phyloP scores from a whole-genome alignment of 2,888 invertebrate genomes.

The Charanyca ferruginea region DNA sequence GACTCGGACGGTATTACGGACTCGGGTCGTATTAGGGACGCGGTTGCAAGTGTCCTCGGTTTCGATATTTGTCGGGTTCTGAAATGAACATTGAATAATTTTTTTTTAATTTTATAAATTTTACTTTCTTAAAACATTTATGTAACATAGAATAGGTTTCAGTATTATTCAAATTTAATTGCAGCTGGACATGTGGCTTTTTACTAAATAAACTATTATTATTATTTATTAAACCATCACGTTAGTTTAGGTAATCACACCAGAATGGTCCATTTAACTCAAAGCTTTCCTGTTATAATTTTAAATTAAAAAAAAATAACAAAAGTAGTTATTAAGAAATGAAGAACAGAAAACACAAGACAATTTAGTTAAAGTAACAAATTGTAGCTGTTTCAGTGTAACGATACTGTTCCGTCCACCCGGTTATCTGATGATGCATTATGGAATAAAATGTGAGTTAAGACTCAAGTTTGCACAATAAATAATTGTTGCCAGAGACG shows the following conservation, averaged over 20 bases:
- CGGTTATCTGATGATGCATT: conserved; percentile 87
- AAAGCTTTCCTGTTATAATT: too few species aligned
- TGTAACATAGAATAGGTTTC: too few species aligned
- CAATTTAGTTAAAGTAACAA: conserved; percentile 46
- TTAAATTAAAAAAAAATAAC: too few species aligned
- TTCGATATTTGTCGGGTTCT: background rate
- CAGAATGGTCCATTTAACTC: background rate
- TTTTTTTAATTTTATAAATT: too few species aligned
- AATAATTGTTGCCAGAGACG: conserved; percentile 90
- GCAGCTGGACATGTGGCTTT: too few species aligned
- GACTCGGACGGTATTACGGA: conserved; percentile 13
- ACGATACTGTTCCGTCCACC: conserved; percentile 75
- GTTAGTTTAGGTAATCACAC: background rate
- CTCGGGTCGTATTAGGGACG: conserved; percentile 12
- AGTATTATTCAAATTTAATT: too few species aligned
- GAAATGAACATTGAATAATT: background rate
- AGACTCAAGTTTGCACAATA: conserved; percentile 90
- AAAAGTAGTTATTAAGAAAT: conserved; percentile 18
- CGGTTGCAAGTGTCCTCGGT: background rate
- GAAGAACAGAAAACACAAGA: conserved; percentile 26
- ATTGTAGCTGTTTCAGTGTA: conserved; percentile 52
- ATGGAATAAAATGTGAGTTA: conserved; percentile 90
- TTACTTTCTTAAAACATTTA: too few species aligned
- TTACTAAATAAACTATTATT: too few species aligned
- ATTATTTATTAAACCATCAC: too few species aligned